These are phyloP conservation scores for Corydoras sp. DNA, from an alignment of 2,113 vertebrate genomes.

Conservation along the genomic window DNA sequence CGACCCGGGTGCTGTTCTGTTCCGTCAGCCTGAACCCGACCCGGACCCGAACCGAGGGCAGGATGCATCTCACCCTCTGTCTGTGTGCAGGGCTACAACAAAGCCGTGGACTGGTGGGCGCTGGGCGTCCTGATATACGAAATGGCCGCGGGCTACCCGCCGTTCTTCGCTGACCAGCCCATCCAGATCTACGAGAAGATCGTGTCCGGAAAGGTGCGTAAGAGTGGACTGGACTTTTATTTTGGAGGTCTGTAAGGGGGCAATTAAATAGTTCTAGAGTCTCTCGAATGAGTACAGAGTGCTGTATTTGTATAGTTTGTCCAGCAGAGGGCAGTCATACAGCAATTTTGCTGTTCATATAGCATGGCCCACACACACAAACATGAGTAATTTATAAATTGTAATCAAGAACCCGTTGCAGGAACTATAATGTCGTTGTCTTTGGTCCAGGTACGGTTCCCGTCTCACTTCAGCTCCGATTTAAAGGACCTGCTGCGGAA, in stretches of 20 bases:
- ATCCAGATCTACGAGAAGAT: conserved; percentile 99
- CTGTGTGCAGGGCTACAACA: conserved; percentile 87
- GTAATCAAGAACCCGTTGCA: no score
- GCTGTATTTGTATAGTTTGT: no score
- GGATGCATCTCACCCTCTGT: not conserved
- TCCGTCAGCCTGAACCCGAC: not conserved
- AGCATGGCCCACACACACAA: no score
- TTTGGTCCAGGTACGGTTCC: conserved; percentile 84
- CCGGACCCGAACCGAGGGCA: no score
- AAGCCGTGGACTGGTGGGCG: conserved; percentile 99
- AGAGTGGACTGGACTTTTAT: no score
- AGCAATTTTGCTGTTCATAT: no score
- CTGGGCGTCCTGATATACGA: conserved; percentile 97
- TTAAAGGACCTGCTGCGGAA: conserved; percentile 96
- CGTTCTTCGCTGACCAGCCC: conserved; percentile 97
- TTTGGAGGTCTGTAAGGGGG: no score
- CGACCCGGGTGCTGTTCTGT: not conserved
- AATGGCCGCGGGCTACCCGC: conserved; percentile 98
- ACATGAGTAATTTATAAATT: no score
- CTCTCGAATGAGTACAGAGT: no score
- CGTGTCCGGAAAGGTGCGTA: conserved; percentile 90
- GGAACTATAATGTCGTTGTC: not conserved
- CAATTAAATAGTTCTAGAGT: no score
- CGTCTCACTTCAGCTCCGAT: conserved; percentile 98
- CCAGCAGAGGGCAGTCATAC: no score